Evolutionary conservation across 2,113 vertebrate species (phyloP).

Genomic region (Lasiurus cinereus): DNA sequence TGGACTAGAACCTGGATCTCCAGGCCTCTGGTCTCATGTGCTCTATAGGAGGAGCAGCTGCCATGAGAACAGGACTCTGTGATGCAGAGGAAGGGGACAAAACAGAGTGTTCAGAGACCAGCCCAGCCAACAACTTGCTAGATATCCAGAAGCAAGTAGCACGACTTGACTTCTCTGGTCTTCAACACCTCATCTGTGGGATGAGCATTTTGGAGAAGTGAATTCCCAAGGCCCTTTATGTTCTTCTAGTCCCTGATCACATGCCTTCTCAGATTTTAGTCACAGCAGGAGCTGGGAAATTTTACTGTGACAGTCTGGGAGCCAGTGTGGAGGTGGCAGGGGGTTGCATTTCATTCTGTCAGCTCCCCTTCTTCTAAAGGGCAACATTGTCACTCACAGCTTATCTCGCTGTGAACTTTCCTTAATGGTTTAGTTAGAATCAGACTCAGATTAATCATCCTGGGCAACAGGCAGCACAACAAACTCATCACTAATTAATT

Average conservation of each 20-base stretch:
- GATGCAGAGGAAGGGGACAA: neutral
- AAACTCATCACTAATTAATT: slow-evolving; percentile 70
- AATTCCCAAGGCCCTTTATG: neutral
- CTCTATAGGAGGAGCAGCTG: neutral
- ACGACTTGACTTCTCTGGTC: neutral
- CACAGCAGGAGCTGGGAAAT: slow-evolving; percentile 43
- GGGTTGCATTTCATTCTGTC: slow-evolving; percentile 65
- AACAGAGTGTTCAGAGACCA: neutral
- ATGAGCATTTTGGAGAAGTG: neutral
- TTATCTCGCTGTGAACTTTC: slow-evolving; percentile 71
- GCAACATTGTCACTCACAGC: slow-evolving; percentile 68
- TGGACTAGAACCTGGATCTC: neutral
- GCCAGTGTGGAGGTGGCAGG: neutral
- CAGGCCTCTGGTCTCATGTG: neutral
- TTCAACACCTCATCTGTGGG: neutral
- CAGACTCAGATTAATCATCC: slow-evolving; percentile 69
- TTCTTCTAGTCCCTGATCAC: neutral
- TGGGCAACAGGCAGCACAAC: slow-evolving; percentile 57
- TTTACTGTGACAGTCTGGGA: slow-evolving; percentile 50
- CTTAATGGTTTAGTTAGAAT: slow-evolving; percentile 65
- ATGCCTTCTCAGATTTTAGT: slow-evolving; percentile 36
- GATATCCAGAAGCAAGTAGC: neutral
- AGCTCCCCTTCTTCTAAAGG: slow-evolving; percentile 64
- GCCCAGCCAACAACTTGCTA: neutral
- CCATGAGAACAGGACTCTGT: neutral